These are phyloP conservation scores for Dyspetes luteomarginatus DNA, from an alignment of 2,888 invertebrate species.

Conservation along the genomic window DNA sequence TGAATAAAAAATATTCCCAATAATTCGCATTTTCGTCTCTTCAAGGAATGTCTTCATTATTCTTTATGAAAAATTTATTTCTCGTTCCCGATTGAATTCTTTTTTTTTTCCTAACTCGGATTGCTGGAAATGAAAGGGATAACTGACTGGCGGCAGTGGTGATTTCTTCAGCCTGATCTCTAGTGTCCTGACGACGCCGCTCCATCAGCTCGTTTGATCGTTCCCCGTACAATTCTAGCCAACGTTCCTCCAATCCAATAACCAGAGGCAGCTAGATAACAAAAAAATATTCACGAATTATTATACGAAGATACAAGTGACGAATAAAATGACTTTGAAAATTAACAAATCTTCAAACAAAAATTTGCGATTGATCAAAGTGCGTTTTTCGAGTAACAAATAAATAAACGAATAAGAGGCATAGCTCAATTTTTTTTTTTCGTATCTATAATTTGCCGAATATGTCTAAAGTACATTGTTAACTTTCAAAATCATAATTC, in stretches of 20 bases:
- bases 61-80: background rate
- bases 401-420: background rate
- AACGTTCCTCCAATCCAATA: conserved; percentile 91
- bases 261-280: conserved; percentile 88
- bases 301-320: conserved; percentile 44
- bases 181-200: conserved; percentile 94
- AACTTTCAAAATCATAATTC: conserved; percentile 63
- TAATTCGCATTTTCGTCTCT: too few relatives aligned
- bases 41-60: background rate
- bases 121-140: conserved; percentile 30
- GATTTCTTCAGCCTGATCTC: conserved; percentile 97
- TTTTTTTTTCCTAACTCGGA: conserved; percentile 5
- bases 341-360: conserved; percentile 57
- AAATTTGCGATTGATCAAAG: background rate
- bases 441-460: background rate
- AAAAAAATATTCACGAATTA: conserved; percentile 67
- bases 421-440: too few relatives aligned
- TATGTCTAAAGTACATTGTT: conserved; percentile 33
- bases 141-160: conserved; percentile 87
- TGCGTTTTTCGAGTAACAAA: background rate
- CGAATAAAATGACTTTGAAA: conserved; percentile 56
- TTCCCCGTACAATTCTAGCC: conserved; percentile 89
- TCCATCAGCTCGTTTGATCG: conserved; percentile 91
- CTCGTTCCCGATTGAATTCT: background rate
- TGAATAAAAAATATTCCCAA: background rate